Evolutionary conservation across 1,140 invertebrate species (phyloP), one percentile per base, ranked within the genome.

Genomic region (Leucophenga varia): DNA sequence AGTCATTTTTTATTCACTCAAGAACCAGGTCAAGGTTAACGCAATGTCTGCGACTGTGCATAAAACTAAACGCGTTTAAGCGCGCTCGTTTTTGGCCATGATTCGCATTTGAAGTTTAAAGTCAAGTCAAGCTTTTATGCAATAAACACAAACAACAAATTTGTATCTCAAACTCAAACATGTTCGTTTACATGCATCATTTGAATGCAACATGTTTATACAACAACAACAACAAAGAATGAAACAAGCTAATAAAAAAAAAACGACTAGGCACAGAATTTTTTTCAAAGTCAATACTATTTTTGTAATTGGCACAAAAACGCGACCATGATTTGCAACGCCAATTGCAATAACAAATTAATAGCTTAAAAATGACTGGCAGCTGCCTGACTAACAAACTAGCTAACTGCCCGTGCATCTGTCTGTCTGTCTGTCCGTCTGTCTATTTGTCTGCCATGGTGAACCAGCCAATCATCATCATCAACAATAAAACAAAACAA

Each of bases 1-100:
- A 25, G 5, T 5, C 22, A 6, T 25, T 10, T 6, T 25, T 25
- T 10, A 25, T 10, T n/a, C n/a, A n/a, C n/a, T n/a, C n/a, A n/a
- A 60, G 54, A 64, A 64, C 61, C 54, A 46, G 61, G 61, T 64
- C 60, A 64, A 64, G 61, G 56, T 49, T 64, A 25, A 25, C 10
- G 40, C 12, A 42, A 40, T 36, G 39, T 35, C 39, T 43, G 14
- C 22, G 46, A 22, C 39, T n/a, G n/a, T n/a, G n/a, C n/a, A n/a
- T n/a, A n/a, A n/a, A n/a, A n/a, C n/a, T n/a, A n/a, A n/a, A n/a
- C n/a, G n/a, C n/a, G n/a, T n/a, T n/a, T n/a, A n/a, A 35, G 17
- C 21, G 12, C 19, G 14, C 34, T 31, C 35, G 52, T 52, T n/a
- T 54, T 58, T 52, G 51, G 50, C 40, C 45, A 40, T 45, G 52